Conservation (phyloP, 37 sponge, comb jelly and placozoan species). For the Petrosia ficiformis region DNA sequence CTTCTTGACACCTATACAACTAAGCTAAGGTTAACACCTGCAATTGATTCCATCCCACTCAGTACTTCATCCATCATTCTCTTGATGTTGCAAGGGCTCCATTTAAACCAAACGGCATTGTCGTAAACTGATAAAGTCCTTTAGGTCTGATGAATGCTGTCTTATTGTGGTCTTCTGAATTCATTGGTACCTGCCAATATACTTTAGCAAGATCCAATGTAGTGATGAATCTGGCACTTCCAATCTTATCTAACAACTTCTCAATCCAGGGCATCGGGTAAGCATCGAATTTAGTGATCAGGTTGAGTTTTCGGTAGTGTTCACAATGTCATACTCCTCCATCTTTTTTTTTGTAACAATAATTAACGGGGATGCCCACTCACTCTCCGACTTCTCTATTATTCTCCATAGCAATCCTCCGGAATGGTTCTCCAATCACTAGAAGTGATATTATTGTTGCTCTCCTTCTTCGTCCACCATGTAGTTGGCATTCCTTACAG, state of each 20-base stretch:
- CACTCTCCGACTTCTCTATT: conserved; percentile 29
- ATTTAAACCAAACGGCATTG: conserved; percentile 61
- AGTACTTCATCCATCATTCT: conserved; percentile 23
- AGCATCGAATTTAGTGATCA: conserved; percentile 36
- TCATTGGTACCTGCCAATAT: conserved; percentile 61
- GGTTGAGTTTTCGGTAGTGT: conserved; percentile 59
- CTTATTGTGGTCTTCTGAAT: conserved; percentile 15
- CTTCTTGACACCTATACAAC: too few species aligned
- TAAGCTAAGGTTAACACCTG: too few species aligned
- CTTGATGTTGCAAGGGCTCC: conserved; percentile 46
- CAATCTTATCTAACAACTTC: conserved; percentile 32
- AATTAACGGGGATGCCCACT: too few species aligned
- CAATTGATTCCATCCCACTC: background rate
- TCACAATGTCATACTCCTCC: conserved; percentile 5
- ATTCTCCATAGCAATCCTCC: conserved; percentile 51
- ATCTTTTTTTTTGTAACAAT: conserved; percentile 29
- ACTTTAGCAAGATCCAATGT: too few species aligned
- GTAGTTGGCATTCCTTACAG: too few species aligned
- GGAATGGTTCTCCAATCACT: conserved; percentile 42
- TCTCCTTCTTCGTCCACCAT: too few species aligned
- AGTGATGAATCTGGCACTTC: conserved; percentile 15
- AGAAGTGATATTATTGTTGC: too few species aligned
- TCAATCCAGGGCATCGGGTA: conserved; percentile 43
- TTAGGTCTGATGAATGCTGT: conserved; percentile 51
- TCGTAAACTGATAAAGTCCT: too few species aligned